These are phyloP conservation scores for Eurytoma adleriae DNA, from an alignment of 2,888 invertebrate genomes.

Conservation along the genomic window DNA sequence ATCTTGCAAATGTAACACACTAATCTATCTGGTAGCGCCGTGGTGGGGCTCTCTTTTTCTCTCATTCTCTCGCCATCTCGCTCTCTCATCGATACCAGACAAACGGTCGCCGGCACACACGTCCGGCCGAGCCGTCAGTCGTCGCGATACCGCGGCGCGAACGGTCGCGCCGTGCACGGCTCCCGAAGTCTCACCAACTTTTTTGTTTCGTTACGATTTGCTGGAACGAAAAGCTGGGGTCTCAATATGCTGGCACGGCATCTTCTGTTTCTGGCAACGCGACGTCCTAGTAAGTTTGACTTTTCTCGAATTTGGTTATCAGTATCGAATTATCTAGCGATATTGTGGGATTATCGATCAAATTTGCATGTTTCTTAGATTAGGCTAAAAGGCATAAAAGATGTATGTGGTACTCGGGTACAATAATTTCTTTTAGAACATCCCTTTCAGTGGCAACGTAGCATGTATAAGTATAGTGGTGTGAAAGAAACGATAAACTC, in stretches of 20 bases:
- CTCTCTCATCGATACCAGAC: conserved; percentile 64
- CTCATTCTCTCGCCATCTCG: too few species aligned
- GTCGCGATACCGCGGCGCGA: conserved; percentile 21
- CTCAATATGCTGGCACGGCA: conserved; percentile 72
- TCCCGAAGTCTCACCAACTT: not conserved
- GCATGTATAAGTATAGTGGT: too few species aligned
- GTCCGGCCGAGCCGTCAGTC: not conserved
- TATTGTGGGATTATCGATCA: too few species aligned
- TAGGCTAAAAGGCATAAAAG: too few species aligned
- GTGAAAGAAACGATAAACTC: too few species aligned
- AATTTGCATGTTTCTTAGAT: too few species aligned
- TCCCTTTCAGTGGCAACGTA: too few species aligned
- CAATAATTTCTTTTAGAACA: too few species aligned
- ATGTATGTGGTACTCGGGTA: too few species aligned
- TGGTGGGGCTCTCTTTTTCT: conserved; percentile 56
- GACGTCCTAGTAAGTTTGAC: conserved; percentile 71
- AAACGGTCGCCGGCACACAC: conserved; percentile 68
- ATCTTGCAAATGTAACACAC: not conserved
- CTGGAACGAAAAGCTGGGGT: not conserved
- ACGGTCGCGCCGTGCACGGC: not conserved
- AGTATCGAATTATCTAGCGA: too few species aligned
- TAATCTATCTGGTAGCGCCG: conserved; percentile 23
- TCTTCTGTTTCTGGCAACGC: conserved; percentile 73
- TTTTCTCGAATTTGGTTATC: not conserved
- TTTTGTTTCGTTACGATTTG: not conserved